Base-by-base conservation (phyloP, 2,888 invertebrate species). In the Hydriomena furcata region DNA sequence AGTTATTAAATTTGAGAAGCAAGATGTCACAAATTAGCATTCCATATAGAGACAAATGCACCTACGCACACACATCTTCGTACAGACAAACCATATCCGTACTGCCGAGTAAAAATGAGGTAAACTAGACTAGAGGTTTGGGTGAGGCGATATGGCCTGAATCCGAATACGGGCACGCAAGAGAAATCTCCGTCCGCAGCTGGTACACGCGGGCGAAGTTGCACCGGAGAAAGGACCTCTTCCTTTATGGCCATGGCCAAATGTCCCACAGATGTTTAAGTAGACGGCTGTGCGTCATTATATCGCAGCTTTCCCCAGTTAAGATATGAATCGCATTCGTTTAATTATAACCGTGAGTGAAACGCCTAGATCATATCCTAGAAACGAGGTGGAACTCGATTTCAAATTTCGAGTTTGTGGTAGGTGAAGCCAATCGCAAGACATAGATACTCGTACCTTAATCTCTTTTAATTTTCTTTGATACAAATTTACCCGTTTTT, bases 161-260 rank as follows among this genome's bases (percentile, higher is more conserved):
- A 86, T 88, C 79, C 79, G 60, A 84, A 84, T 84, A 87, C 82
- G 84, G 84, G 75, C 75, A 76, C 79, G 61, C 66, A 72, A 88
- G 87, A 84, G 87, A 87, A 87, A 87, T 86, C 82, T 83, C 64
- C 67, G 68, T 35, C 70, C 59, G 67, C 65, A 63, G 64, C 62
- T 69, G 70, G 68, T 65, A 68, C 64, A 65, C 56, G 52, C 62
- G 66, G 62, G 67, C 66, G 66, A 73, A 61, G 41, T 45, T 32
- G 43, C 52, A 58, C 53, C 47, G 68, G 79, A 80, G 84, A 84
- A 85, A 85, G 84, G 84, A 82, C 66, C 58, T 71, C 68, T 67
- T 79, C 81, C 77, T 76, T 73, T 71, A 63, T 61, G 51, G 55
- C 62, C 58, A 63, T 62, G 51, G 52, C 61, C 59, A 63, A 58